Base-by-base conservation (phyloP, 2,797 vertebrate species). In the Manis crassicaudata region DNA sequence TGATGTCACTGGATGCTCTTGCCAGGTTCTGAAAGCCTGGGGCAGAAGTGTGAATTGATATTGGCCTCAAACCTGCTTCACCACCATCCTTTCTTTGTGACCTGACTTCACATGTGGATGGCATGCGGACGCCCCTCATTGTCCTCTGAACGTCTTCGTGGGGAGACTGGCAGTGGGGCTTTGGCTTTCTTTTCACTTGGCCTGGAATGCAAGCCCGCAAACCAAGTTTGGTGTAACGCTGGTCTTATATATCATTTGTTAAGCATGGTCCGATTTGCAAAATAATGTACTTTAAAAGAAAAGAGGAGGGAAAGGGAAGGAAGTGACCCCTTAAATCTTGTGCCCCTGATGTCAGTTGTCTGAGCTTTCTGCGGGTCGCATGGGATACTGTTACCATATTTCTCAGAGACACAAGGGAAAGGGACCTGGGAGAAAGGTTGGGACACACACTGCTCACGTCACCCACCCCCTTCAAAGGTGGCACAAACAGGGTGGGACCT, bases 21-120 rank as follows among this genome's bases (percentile, higher is more conserved):
- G 3, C 37, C 1, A 2, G 0, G 1, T 16, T 56, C 1, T 0
- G 3, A 16, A 20, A 54, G 35, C 7, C 11, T 21, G 7, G 27
- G 14, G 21, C 32, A 2, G 46, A 46, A 46, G 10, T 46, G 11
- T 3, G 7, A n/a, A 27, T 17, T 3, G 58, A 40, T 4, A 1
- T 0, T 17, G 52, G 25, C 21, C 27, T 6, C 17, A 27, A 16
- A 25, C 17, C n/a, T 6, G 16, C 46, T 43, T 32, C 29, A 23
- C 8, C 8, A 6, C n/a, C 21, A 3, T 6, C 18, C 32, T 56
- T 70, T 63, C 52, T n/a, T 27, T 13, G 18, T 14, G 60, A 40
- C 0, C 3, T 25, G 13, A 56, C 40, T 62, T 62, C 32, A 2
- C 4, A 5, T 1, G 1, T 1, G 18, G 54, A 32, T 23, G 60